Evolutionary conservation across 53 echinoderm and acorn worm species (phyloP).

Genomic region (Paracentrotus lividus): DNA sequence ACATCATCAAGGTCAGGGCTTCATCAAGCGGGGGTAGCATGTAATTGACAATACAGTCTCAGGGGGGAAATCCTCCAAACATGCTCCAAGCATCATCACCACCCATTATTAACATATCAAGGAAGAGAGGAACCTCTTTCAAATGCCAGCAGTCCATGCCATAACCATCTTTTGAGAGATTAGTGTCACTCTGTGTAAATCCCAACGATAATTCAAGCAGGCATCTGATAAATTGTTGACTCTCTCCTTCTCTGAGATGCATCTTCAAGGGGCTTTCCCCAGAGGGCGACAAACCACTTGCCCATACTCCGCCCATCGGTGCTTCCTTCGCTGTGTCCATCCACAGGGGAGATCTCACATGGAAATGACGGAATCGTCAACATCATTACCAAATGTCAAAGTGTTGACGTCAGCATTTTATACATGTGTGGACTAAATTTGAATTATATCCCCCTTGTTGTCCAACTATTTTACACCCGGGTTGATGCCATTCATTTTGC

Average conservation of each 20-base stretch:
- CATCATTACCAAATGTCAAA: slow-evolving; percentile 59
- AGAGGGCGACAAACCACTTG: slow-evolving; percentile 41
- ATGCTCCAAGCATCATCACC: not conserved
- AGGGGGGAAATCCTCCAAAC: slow-evolving; percentile 11
- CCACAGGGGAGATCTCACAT: not conserved
- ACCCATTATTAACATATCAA: slow-evolving; percentile 45
- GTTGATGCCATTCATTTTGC: not conserved
- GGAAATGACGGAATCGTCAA: slow-evolving; percentile 48
- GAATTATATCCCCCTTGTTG: not conserved
- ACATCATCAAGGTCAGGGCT: slow-evolving; percentile 17
- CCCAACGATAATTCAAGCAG: slow-evolving; percentile 32
- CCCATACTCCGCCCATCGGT: slow-evolving; percentile 29
- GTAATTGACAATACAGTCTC: slow-evolving; percentile 12
- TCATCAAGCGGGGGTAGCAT: slow-evolving; percentile 18
- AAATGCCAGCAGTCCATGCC: slow-evolving; percentile 36
- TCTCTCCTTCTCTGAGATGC: slow-evolving; percentile 8
- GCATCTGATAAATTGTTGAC: slow-evolving; percentile 44
- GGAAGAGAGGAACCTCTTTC: not conserved
- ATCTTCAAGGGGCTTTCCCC: slow-evolving; percentile 23
- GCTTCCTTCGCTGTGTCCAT: not conserved
- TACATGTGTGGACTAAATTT: not conserved
- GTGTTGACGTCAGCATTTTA: not conserved
- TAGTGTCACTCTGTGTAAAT: slow-evolving; percentile 9
- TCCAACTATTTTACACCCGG: not conserved
- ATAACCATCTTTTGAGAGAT: not conserved